Base-by-base conservation (phyloP, 1,140 invertebrate genomes). In the Lasioglossum albipes region DNA sequence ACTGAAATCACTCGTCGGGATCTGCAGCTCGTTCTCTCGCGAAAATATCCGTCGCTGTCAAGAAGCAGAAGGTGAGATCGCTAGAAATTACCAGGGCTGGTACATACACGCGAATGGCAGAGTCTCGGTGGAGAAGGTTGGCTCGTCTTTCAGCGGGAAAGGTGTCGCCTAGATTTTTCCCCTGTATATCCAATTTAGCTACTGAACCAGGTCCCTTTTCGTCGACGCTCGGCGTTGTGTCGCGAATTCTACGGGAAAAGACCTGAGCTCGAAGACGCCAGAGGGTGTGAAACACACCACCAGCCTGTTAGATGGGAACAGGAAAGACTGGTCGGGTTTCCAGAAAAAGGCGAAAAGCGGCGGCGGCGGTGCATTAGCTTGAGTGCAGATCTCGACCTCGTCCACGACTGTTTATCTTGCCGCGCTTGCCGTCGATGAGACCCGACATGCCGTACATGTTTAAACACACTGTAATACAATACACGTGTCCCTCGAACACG, bases 381-480 rank as follows among this genome's bases (percentile, higher is more conserved):
- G 62, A 77, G 74, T 78, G 70, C 61, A 52, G 52, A 45, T 59
- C 61, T 75, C 31, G 41, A 75, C 57, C 71, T 66, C 41, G 64
- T 65, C 82, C 62, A 41, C 45, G 61, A 36, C 68, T 86, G 78
- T 85, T 85, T 85, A 85, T 85, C 82, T 75, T 78, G 75, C 52
- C 75, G 45, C 68, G 75, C 78, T 78, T 69, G 71, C 31, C 67
- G 72, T 78, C 82, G 72, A 80, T 83, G 75, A 81, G 73, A 69
- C 61, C 54, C 52, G 7, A 74, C 49, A 36, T 22, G 10, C 16
- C 22, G 27, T 74, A 59, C 57, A 59, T 59, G 49, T 65, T 16
- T 57, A 67, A 79, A 79, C 77, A 61, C n/a, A 2, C 13, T 12
- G 62, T 75, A 75, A 75, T 18, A 16, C 22, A 71, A 79, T 66